phyloP scores from a whole-genome alignment of 2,113 vertebrate species.

The Dicrurus megarhynchus region DNA sequence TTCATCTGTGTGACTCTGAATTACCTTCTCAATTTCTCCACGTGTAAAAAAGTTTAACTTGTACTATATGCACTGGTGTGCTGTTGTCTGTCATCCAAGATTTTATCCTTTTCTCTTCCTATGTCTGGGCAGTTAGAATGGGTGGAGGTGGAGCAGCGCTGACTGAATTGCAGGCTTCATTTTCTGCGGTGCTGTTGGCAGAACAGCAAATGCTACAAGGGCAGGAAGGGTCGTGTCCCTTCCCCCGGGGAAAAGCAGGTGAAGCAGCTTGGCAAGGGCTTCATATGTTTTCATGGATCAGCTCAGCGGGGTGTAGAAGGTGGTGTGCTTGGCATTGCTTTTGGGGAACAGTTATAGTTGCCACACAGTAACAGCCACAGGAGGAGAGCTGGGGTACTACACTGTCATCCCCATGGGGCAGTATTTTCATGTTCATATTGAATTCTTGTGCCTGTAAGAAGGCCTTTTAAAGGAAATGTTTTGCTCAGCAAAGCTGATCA shows the following conservation, averaged over 20 bases:
- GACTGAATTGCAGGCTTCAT: neutral
- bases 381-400: neutral
- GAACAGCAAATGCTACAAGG: neutral
- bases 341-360: neutral
- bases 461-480: neutral
- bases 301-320: accelerated
- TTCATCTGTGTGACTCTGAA: neutral
- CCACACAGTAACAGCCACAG: accelerated
- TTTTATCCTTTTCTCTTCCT: neutral
- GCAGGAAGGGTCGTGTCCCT: neutral
- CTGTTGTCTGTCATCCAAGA: neutral
- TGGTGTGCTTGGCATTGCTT: neutral
- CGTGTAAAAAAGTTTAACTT: neutral
- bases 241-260: neutral
- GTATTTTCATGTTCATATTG: neutral
- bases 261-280: neutral
- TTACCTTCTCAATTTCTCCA: neutral
- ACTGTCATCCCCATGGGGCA: too few relatives aligned
- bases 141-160: neutral
- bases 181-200: neutral
- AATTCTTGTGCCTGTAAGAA: neutral
- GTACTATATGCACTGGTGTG: accelerated
- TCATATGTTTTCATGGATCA: accelerated
- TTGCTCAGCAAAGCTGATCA: neutral
- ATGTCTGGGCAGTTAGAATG: neutral